phyloP scores from a whole-genome alignment of 2,888 invertebrate species.

The Epinotia brunnichana region DNA sequence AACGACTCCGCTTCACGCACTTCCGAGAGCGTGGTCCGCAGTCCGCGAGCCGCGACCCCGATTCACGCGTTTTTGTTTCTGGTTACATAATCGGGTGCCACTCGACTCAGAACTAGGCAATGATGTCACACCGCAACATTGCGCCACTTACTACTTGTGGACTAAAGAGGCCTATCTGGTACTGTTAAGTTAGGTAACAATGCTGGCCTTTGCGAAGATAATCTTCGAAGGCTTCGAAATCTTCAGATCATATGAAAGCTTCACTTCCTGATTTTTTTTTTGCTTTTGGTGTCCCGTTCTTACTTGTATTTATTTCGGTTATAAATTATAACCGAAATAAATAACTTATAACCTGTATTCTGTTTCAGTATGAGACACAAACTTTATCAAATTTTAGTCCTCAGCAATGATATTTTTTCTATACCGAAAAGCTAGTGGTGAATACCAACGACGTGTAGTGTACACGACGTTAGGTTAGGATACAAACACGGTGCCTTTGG shows the following conservation, averaged over 20 bases:
- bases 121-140: slow-evolving; percentile 82
- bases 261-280: background rate
- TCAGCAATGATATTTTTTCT: too few species aligned
- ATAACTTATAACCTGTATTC: background rate
- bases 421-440: too few species aligned
- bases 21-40: slow-evolving; percentile 61
- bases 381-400: too few species aligned
- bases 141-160: slow-evolving; percentile 72
- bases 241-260: slow-evolving; percentile 19
- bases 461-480: background rate
- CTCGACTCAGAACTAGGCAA: slow-evolving; percentile 76
- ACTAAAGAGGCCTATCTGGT: slow-evolving; percentile 43
- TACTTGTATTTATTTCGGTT: background rate
- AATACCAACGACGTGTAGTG: too few species aligned
- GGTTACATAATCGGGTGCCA: slow-evolving; percentile 79
- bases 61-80: slow-evolving; percentile 75
- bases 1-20: slow-evolving; percentile 57
- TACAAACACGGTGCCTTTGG: background rate
- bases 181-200: slow-evolving; percentile 49
- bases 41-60: slow-evolving; percentile 76
- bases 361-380: background rate
- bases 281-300: too few species aligned
- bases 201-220: slow-evolving; percentile 37
- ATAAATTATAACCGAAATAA: too few species aligned
- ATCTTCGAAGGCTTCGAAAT: slow-evolving; percentile 40